Evolutionary conservation across 2,113 vertebrate genomes (phyloP), one percentile per base, ranked within the genome.

Genomic region (Piprites chloris): DNA sequence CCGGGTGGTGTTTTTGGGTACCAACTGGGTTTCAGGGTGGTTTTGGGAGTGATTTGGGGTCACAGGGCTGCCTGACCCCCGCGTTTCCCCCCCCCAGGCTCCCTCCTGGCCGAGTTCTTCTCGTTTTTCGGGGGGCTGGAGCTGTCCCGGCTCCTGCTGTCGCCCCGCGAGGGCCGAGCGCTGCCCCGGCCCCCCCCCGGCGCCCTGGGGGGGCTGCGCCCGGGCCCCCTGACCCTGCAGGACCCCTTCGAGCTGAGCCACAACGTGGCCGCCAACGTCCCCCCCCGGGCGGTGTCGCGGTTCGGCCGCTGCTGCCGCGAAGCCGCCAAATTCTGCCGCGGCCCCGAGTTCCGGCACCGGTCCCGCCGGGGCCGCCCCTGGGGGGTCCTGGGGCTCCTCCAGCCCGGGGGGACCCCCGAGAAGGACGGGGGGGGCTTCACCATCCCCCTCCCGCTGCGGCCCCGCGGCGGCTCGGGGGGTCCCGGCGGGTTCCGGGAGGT

Each of bases 241-340:
- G 99, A 99, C 87, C 99, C 99, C 5, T 99, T 99, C 37, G 99
- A 99, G 88, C 96, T 99, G 37, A 98, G 97, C 89, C 99, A 99
- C 97, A 99, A 99, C 3, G 99, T 99, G 24, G 98, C 99, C 0
- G 99, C 98, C 50, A 99, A 99, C 28, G 96, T 99, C 80, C 99
- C 98, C 2, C 97, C 98, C 37, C 98, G 98, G 23, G 97, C 98
- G 0, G 98, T 97, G 0, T 96, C 94, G 49, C 97, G 93, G 27
- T 98, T 99, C 9, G 97, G 96, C 89, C 96, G 71, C 49, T 98
- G 98, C 85, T 99, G 98, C 75, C 97, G 97, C 13, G 98, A 96
- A 0, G 99, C 99, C 0, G 98, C 98, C 82, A 99, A 98, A 72
- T 98, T 99, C 62, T 99, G 99, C 93, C 98, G 99, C 66, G 99